phyloP scores from a whole-genome alignment of 2,113 vertebrate genomes.

The Dromiciops gliroides region DNA sequence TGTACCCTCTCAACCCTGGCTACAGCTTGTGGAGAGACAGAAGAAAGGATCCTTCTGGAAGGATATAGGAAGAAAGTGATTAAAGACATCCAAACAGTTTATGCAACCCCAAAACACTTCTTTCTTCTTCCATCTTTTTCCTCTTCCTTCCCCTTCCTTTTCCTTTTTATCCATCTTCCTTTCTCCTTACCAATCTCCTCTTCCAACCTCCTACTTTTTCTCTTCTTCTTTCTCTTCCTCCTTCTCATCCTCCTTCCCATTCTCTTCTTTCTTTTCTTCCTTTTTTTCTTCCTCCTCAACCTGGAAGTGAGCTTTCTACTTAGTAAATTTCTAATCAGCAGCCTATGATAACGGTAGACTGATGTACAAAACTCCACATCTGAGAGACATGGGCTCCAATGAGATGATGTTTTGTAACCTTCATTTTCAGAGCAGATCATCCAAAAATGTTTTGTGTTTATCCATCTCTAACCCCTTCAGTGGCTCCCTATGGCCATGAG shows the following conservation, averaged over 20 bases:
- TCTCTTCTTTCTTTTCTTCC: background rate
- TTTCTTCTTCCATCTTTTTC: background rate
- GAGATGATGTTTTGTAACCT: background rate
- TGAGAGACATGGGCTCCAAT: background rate
- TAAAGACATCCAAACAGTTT: slow-evolving; percentile 27
- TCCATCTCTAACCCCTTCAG: background rate
- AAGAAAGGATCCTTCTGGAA: slow-evolving; percentile 1
- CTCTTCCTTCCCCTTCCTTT: too few relatives aligned
- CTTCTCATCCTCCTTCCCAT: too few relatives aligned
- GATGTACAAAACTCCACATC: background rate
- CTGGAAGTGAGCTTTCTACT: background rate
- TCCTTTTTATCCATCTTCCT: too few relatives aligned
- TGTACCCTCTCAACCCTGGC: slow-evolving; percentile 2
- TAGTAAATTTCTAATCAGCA: slow-evolving; percentile 21
- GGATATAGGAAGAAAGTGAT: background rate
- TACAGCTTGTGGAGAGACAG: background rate
- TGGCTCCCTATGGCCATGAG: background rate
- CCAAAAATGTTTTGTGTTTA: slow-evolving; percentile 31
- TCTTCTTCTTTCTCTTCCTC: too few relatives aligned
- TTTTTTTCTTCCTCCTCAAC: background rate
- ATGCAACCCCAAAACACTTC: background rate
- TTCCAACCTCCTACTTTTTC: too few relatives aligned
- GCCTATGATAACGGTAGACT: background rate
- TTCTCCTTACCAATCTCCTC: too few relatives aligned
- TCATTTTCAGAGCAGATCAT: background rate